Conservation (phyloP, 2,797 vertebrate species). For the Danio tinwini region DNA sequence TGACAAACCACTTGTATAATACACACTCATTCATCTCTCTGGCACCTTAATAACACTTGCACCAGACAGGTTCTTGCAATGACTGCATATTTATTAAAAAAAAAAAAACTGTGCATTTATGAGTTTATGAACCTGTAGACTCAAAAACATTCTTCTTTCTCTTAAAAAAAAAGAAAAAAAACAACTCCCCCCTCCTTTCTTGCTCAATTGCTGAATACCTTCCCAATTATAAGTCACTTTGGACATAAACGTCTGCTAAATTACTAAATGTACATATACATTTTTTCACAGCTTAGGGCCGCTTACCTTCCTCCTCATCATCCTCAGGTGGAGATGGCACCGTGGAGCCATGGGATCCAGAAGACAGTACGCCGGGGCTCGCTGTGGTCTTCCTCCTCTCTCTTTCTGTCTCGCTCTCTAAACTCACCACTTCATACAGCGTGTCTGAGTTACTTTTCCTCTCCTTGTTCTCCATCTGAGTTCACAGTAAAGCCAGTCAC, state of each 20-base stretch:
- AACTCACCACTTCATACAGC: conserved; percentile 93
- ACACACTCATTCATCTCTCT: too few relatives aligned
- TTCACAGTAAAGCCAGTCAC: conserved; percentile 8
- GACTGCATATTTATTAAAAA: too few relatives aligned
- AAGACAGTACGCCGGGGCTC: conserved; percentile 86
- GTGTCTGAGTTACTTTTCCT: conserved; percentile 92
- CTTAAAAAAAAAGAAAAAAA: too few relatives aligned
- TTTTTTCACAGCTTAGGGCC: not conserved
- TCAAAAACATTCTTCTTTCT: too few relatives aligned
- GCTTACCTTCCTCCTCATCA: conserved; percentile 95
- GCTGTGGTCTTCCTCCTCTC: conserved; percentile 96
- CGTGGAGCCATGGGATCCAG: conserved; percentile 83
- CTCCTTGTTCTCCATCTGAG: conserved; percentile 91
- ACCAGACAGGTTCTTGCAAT: too few relatives aligned
- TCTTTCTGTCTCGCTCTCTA: conserved; percentile 94
- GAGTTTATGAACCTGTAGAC: too few relatives aligned
- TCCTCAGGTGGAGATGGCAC: conserved; percentile 96
- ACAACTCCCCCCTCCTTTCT: too few relatives aligned
- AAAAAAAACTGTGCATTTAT: too few relatives aligned
- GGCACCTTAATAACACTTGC: too few relatives aligned
- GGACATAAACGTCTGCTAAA: not conserved
- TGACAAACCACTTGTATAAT: too few relatives aligned
- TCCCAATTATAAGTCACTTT: too few relatives aligned
- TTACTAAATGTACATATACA: not conserved
- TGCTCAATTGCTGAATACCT: not conserved